Evolutionary conservation across 2,113 vertebrate genomes (phyloP).

Genomic region (Pseudorasbora parva): DNA sequence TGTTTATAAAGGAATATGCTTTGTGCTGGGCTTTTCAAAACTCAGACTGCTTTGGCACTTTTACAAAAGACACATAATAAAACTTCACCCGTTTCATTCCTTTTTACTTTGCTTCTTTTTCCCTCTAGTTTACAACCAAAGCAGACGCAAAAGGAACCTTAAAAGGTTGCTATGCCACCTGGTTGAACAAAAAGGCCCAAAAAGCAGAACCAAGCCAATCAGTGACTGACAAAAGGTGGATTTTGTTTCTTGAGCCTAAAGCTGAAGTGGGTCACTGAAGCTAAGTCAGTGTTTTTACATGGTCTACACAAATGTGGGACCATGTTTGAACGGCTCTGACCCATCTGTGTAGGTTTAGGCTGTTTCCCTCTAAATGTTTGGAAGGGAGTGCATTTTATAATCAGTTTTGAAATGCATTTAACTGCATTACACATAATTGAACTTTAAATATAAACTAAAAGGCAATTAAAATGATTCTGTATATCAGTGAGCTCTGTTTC

Average conservation of each 20-base stretch:
- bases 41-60: conserved; percentile 34
- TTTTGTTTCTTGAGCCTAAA: conserved; percentile 16
- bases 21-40: conserved; percentile 29
- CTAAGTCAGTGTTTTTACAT: background rate
- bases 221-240: conserved; percentile 1
- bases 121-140: background rate
- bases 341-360: background rate
- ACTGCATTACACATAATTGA: no score
- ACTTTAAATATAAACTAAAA: no score
- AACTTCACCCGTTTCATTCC: background rate
- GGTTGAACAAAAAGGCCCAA: conserved; percentile 12
- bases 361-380: background rate
- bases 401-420: background rate
- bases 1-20: conserved; percentile 35
- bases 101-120: conserved; percentile 1
- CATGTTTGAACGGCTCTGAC: background rate
- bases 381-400: background rate
- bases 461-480: no score
- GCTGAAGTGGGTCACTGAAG: background rate
- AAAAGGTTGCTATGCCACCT: background rate
- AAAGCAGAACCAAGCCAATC: conserved; percentile 28
- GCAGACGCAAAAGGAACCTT: background rate
- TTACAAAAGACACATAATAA: conserved; percentile 27
- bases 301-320: background rate
- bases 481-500: no score